A percentile compares a stretch with the other conserved stretches of the same genome.
Evolutionary conservation across 1,140 invertebrate genomes (phyloP).

Genomic region (Araneus ventricosus): DNA sequence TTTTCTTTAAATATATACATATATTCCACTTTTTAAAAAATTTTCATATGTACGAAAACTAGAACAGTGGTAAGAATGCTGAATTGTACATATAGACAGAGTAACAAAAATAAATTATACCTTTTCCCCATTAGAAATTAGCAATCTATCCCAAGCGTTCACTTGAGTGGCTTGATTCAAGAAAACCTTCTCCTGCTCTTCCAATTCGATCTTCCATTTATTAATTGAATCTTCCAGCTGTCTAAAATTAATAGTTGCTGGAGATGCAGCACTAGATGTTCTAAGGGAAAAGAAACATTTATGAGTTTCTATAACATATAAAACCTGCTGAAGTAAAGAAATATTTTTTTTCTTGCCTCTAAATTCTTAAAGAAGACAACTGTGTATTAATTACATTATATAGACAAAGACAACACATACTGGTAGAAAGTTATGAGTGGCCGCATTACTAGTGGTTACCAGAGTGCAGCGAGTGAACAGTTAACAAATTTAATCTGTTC

Average conservation of each 20-base stretch:
- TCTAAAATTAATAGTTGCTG: conserved; percentile 86
- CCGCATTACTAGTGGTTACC: too few species aligned
- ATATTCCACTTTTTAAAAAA: too few species aligned
- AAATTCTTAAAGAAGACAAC: too few species aligned
- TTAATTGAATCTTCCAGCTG: conserved; percentile 96
- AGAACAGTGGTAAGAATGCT: too few species aligned
- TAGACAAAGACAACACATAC: too few species aligned
- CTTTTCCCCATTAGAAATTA: conserved; percentile 95
- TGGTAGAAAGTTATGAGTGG: too few species aligned
- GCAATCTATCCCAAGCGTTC: conserved; percentile 94
- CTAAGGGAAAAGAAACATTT: not conserved
- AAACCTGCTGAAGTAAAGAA: not conserved
- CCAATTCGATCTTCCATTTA: conserved; percentile 96
- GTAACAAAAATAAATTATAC: conserved; percentile 80
- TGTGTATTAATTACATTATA: too few species aligned
- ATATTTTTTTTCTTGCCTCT: too few species aligned
- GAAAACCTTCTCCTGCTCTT: conserved; percentile 96
- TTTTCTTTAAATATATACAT: too few species aligned
- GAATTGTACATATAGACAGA: not conserved
- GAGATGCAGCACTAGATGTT: conserved; percentile 44
- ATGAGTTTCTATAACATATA: not conserved
- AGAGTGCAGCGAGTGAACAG: too few species aligned
- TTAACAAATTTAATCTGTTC: too few species aligned
- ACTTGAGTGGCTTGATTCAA: conserved; percentile 96
- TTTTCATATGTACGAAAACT: too few species aligned